phyloP scores from a whole-genome alignment of 1,140 invertebrate species.

The Lepidotrigona ventralis region DNA sequence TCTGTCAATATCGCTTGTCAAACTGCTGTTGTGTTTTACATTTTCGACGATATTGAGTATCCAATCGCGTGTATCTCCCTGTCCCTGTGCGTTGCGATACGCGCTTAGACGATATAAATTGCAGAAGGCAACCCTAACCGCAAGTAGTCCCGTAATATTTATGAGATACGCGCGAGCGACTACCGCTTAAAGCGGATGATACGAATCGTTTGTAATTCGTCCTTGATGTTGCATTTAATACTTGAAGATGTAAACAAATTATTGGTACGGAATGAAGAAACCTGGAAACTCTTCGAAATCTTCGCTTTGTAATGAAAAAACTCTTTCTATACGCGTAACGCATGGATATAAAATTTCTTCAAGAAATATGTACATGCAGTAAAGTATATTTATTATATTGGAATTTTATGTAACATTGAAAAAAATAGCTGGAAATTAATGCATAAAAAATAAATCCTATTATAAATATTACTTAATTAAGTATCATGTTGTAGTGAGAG shows the following conservation, averaged over 20 bases:
- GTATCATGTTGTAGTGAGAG: too few species aligned
- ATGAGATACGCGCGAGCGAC: constrained; percentile 14
- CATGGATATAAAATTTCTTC: neutral
- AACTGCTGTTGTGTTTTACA: neutral
- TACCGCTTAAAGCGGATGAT: constrained; percentile 19
- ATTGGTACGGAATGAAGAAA: constrained; percentile 20
- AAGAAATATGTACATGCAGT: neutral
- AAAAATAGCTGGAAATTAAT: neutral
- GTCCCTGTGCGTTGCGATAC: neutral
- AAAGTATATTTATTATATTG: neutral
- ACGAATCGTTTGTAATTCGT: constrained; percentile 30
- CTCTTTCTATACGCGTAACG: neutral
- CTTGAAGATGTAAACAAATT: constrained; percentile 24
- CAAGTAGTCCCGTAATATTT: constrained; percentile 25
- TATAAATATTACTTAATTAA: too few species aligned
- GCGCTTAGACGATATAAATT: constrained; percentile 21
- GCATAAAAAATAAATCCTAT: neutral
- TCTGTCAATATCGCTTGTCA: neutral
- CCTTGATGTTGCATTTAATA: constrained; percentile 17
- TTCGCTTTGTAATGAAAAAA: neutral
- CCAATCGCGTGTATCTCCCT: neutral
- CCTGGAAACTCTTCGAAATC: neutral
- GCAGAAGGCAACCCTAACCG: neutral
- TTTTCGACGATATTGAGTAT: neutral
- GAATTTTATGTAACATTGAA: neutral